Base-by-base conservation (phyloP, 2,113 vertebrate genomes). In the Crotalus viridis region DNA sequence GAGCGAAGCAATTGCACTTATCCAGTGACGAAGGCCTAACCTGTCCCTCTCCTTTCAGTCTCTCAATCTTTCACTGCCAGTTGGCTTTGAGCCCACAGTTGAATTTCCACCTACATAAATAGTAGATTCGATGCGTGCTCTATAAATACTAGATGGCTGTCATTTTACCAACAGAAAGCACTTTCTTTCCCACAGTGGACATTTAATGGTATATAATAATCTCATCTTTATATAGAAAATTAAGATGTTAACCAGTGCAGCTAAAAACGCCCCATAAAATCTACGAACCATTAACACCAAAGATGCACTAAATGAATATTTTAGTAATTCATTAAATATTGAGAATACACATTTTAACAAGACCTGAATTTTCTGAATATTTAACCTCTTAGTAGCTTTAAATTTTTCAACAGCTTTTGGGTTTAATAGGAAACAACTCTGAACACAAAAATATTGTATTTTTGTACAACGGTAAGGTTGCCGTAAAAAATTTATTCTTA, bases 311-410 rank as follows among this genome's bases (percentile, higher is more conserved):
- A 94, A 97, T 92, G 0, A 96, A 97, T 97, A 97, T 97, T 97
- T 97, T 94, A 97, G 94, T 96, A 96, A 96, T 91, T 92, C 95
- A 97, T 97, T 97, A 97, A 97, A 97, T 96, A 97, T 97, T 97
- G 94, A 97, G 88, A 96, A 93, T 93, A 95, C 85, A 94, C 95
- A 97, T 96, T 97, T 96, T 97, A 96, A 96, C 94, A 95, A 90
- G 93, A 93, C 93, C 88, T 93, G 95, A 94, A 51, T 96, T 97
- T 95, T 95, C 89, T 93, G 93, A 95, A 81, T 69, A 61, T 94
- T 96, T 95, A 94, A 95, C 93, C 56, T 43, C 93, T 93, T 95
- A 96, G 93, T 51, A 92, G 87, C 95, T 96, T 95, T 95, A 96
- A 86, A 93, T 86, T 96, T 95, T 96, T 94, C 94, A 90, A 43